These are phyloP conservation scores for Poecilia wingei DNA, from an alignment of 2,797 vertebrate genomes.

Conservation along the genomic window DNA sequence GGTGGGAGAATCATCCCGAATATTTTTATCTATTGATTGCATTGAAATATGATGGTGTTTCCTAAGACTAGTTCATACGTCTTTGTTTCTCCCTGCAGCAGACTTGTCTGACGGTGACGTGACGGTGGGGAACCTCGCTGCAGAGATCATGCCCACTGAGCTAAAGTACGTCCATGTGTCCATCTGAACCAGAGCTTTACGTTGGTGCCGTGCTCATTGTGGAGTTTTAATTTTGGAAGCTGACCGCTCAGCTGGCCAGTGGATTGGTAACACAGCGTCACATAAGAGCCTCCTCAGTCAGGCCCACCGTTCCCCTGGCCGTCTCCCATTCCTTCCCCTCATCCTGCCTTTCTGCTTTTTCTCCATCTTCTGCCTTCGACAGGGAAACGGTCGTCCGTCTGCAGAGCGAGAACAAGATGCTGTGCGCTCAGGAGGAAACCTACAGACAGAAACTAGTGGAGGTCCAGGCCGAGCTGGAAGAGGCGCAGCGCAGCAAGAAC, in stretches of 20 bases:
- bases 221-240: slow-evolving; percentile 48
- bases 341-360: background rate
- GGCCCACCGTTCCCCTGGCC: slow-evolving; percentile 3
- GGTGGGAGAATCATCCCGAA: slow-evolving; percentile 73
- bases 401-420: slow-evolving; percentile 89
- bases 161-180: slow-evolving; percentile 80
- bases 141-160: slow-evolving; percentile 90
- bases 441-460: slow-evolving; percentile 82
- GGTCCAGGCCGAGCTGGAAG: slow-evolving; percentile 85
- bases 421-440: slow-evolving; percentile 86
- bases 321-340: background rate
- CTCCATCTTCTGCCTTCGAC: background rate
- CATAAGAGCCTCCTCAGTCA: slow-evolving; percentile 8
- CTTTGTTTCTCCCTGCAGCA: slow-evolving; percentile 60
- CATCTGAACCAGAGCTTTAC: background rate
- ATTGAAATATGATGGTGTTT: background rate
- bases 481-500: slow-evolving; percentile 85
- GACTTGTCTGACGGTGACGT: slow-evolving; percentile 70
- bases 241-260: slow-evolving; percentile 23
- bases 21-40: background rate
- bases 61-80: background rate
- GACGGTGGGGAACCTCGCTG: slow-evolving; percentile 85
- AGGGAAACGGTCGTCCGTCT: slow-evolving; percentile 89
- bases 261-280: slow-evolving; percentile 29
- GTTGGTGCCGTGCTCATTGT: slow-evolving; percentile 12